These are phyloP conservation scores for Drosophila putrida DNA, from an alignment of 2,888 invertebrate species.

Conservation along the genomic window DNA sequence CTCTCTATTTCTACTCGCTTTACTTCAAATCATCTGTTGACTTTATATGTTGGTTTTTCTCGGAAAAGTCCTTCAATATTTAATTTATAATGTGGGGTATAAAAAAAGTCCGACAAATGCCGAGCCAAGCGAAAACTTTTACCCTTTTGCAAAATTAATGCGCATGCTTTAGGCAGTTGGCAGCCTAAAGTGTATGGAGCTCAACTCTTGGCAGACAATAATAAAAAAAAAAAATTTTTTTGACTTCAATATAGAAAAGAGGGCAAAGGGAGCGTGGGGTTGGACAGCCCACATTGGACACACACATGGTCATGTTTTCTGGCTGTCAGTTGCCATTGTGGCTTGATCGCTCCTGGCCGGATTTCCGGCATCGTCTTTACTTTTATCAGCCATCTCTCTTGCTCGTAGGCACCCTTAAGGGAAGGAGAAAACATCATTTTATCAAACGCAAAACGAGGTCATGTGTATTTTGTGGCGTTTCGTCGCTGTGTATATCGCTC, in stretches of 20 bases:
- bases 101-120: constrained; percentile 18
- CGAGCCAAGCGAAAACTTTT: constrained; percentile 30
- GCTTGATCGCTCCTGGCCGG: constrained; percentile 52
- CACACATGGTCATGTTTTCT: constrained; percentile 33
- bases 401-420: neutral
- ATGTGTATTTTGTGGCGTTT: constrained; percentile 56
- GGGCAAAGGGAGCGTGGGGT: neutral
- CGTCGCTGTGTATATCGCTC: neutral
- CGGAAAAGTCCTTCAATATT: constrained; percentile 32
- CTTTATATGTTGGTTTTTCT: neutral
- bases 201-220: constrained; percentile 19
- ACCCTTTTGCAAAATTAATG: constrained; percentile 66
- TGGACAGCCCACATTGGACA: constrained; percentile 29
- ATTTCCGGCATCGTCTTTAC: constrained; percentile 53
- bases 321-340: constrained; percentile 43
- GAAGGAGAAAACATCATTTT: constrained; percentile 50
- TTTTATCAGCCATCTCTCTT: constrained; percentile 42
- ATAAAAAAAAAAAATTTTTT: constrained; percentile 24
- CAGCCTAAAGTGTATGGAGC: constrained; percentile 9
- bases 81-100: constrained; percentile 56
- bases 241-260: constrained; percentile 1
- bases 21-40: constrained; percentile 4
- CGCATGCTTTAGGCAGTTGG: constrained; percentile 45
- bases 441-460: constrained; percentile 69
- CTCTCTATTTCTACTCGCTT: neutral